Conservation (phyloP, 2,797 vertebrate genomes). For the Leuciscus waleckii region DNA sequence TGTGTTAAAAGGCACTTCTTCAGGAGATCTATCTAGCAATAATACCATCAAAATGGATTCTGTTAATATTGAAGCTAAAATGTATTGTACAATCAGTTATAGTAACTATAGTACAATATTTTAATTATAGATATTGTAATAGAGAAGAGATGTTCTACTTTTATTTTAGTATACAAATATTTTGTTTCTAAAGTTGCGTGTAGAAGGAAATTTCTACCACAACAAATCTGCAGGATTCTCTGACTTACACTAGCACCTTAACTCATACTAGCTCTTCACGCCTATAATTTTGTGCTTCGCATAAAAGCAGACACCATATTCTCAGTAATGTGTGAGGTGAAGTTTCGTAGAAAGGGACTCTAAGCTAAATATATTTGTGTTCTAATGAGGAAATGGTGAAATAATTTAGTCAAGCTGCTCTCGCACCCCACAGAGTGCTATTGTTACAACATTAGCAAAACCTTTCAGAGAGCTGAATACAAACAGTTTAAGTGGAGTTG, state of each 20-base stretch:
- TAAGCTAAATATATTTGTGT: background rate
- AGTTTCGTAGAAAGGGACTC: background rate
- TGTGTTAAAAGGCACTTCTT: slow-evolving; percentile 24
- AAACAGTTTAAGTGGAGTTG: slow-evolving; percentile 34
- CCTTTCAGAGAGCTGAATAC: slow-evolving; percentile 25
- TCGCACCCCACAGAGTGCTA: background rate
- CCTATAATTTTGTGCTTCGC: background rate
- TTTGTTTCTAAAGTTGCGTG: too few species aligned
- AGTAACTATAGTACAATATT: background rate
- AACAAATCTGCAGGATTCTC: background rate
- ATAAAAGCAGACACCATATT: background rate
- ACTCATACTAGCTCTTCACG: background rate
- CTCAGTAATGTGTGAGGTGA: background rate
- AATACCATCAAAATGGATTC: background rate
- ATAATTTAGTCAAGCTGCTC: slow-evolving; percentile 7
- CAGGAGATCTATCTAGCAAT: slow-evolving; percentile 9
- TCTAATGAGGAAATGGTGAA: slow-evolving; percentile 13
- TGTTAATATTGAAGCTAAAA: background rate
- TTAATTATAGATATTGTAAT: background rate
- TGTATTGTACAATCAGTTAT: background rate
- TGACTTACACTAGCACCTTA: background rate
- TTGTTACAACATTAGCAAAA: slow-evolving; percentile 23
- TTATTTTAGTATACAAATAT: background rate
- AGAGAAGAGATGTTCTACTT: background rate
- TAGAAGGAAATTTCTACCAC: background rate